Evolutionary conservation across 2,888 invertebrate species (phyloP).

Genomic region (Caenorhabditis panamensis): DNA sequence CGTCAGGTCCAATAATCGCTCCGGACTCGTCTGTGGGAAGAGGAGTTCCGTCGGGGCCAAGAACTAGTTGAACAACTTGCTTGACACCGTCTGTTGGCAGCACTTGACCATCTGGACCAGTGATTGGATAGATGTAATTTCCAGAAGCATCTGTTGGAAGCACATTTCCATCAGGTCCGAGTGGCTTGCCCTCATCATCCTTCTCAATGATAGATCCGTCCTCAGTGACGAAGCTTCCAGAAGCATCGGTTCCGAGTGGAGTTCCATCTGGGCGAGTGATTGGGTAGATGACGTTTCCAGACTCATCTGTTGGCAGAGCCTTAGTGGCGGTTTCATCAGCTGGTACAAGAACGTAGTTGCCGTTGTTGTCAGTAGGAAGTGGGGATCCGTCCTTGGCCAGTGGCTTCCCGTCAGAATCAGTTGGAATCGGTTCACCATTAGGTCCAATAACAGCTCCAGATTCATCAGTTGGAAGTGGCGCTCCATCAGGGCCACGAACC

Average conservation of each 20-base stretch:
- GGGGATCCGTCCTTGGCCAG: constrained; percentile 65
- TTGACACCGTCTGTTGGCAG: constrained; percentile 47
- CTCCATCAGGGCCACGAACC: constrained; percentile 62
- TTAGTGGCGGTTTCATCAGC: not conserved
- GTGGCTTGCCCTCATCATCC: constrained; percentile 44
- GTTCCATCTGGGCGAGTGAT: constrained; percentile 48
- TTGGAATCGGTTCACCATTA: constrained; percentile 58
- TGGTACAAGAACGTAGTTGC: constrained; percentile 40
- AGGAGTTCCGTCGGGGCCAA: constrained; percentile 18
- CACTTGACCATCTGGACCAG: not conserved
- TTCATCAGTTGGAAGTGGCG: constrained; percentile 62
- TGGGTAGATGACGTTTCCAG: constrained; percentile 60
- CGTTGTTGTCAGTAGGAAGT: constrained; percentile 62
- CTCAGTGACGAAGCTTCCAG: constrained; percentile 11
- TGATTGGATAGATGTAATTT: constrained; percentile 21
- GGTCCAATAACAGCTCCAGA: constrained; percentile 45
- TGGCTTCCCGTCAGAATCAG: constrained; percentile 66
- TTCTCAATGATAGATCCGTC: constrained; percentile 35
- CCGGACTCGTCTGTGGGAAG: constrained; percentile 69
- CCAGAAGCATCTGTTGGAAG: constrained; percentile 54
- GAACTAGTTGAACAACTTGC: constrained; percentile 35
- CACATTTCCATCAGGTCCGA: constrained; percentile 52
- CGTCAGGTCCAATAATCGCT: constrained; percentile 26
- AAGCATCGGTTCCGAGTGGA: constrained; percentile 30
- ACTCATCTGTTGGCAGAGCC: constrained; percentile 19